These are phyloP conservation scores for Brachionus plicatilis DNA, from an alignment of 1,140 invertebrate genomes.

Conservation along the genomic window DNA sequence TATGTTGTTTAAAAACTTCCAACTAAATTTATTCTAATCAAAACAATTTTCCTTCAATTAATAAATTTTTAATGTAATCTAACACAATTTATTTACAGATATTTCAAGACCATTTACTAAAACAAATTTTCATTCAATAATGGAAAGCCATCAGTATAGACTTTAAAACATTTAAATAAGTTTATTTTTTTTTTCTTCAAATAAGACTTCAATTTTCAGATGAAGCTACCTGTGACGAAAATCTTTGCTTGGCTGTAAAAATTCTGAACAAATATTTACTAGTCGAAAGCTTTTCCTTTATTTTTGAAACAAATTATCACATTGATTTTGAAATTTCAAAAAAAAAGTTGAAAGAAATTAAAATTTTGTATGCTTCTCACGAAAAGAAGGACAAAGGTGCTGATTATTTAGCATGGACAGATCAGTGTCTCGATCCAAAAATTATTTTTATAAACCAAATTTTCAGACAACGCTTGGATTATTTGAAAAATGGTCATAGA, in stretches of 20 bases:
- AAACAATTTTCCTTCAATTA: background rate
- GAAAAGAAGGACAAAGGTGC: background rate
- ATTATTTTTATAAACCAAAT: background rate
- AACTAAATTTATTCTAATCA: background rate
- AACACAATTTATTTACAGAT: background rate
- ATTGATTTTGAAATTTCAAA: background rate
- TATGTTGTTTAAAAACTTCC: background rate
- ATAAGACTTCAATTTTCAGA: background rate
- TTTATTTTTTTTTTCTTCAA: background rate
- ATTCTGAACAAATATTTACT: background rate
- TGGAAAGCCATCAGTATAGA: background rate
- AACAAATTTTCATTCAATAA: background rate
- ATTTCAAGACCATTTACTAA: background rate
- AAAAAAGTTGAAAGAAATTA: background rate
- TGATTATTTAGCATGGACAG: background rate
- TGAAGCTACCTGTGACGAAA: background rate
- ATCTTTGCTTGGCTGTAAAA: background rate
- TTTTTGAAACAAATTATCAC: background rate
- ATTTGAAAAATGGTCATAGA: background rate
- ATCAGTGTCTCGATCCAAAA: background rate
- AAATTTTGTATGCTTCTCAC: background rate
- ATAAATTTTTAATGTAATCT: no score
- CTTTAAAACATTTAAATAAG: background rate
- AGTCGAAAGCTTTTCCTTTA: background rate
- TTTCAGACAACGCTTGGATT: background rate